Evolutionary conservation across 2,797 vertebrate genomes (phyloP).

Genomic region (Acropternis orthonyx): DNA sequence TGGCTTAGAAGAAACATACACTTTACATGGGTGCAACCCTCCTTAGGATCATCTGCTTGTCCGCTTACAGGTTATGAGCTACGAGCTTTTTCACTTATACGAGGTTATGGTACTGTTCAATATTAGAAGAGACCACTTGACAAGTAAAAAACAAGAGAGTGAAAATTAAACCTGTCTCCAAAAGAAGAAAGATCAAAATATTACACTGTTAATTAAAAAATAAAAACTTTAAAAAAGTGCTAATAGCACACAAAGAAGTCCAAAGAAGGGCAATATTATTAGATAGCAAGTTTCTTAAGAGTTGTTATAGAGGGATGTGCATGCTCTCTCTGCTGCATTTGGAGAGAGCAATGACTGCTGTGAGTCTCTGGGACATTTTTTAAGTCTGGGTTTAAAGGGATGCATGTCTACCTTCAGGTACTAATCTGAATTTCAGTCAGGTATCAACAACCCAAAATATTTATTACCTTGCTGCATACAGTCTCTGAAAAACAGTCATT

Average conservation of each 20-base stretch:
- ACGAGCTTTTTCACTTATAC: neutral
- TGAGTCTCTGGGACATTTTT: neutral
- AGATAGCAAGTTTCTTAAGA: neutral
- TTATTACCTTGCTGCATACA: neutral
- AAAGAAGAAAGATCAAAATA: constrained; percentile 23
- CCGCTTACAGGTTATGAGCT: neutral
- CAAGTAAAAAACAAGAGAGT: neutral
- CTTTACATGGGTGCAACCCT: neutral
- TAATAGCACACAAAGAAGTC: neutral
- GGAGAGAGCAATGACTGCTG: neutral
- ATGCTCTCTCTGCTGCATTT: neutral
- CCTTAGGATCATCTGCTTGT: neutral
- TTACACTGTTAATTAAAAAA: neutral
- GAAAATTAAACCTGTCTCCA: constrained; percentile 38
- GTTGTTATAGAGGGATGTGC: neutral
- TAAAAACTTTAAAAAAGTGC: too few species aligned
- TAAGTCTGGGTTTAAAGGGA: neutral
- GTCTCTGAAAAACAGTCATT: neutral
- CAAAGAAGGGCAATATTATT: neutral
- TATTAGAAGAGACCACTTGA: neutral
- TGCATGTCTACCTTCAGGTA: neutral
- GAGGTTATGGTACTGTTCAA: neutral
- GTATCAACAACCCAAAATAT: neutral
- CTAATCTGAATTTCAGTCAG: neutral
- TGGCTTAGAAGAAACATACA: neutral